Conservation (phyloP, 2,113 vertebrate species). For the Elgaria multicarinata region DNA sequence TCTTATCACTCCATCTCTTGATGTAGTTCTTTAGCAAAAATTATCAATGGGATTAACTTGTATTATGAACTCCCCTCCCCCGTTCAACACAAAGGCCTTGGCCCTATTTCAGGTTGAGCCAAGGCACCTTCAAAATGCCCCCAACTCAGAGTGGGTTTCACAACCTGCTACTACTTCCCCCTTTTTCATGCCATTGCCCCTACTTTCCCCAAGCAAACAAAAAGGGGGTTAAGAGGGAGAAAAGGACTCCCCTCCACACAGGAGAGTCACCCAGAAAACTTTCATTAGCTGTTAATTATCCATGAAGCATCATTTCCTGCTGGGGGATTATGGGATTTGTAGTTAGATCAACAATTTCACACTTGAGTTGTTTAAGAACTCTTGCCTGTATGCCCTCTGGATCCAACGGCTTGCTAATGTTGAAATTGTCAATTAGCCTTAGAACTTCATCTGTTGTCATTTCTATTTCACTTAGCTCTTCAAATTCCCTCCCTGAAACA, state of each 20-base stretch:
- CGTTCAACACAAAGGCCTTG: too few relatives aligned
- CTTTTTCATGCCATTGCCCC: not conserved
- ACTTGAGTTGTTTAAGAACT: slow-evolving; percentile 5
- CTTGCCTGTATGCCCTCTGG: not conserved
- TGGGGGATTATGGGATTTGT: slow-evolving; percentile 2
- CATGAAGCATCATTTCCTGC: not conserved
- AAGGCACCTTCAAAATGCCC: not conserved
- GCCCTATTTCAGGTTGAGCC: not conserved
- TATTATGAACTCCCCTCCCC: not conserved
- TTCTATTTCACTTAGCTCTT: not conserved
- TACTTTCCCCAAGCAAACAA: not conserved
- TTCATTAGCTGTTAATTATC: not conserved
- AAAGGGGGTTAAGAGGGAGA: not conserved
- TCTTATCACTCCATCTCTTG: too few relatives aligned
- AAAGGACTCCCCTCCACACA: not conserved
- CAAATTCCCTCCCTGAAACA: not conserved
- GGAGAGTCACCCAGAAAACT: not conserved
- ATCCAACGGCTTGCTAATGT: slow-evolving; percentile 4
- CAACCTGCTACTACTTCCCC: not conserved
- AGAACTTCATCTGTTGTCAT: not conserved
- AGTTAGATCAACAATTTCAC: slow-evolving; percentile 10
- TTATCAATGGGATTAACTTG: not conserved
- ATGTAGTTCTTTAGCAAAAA: too few relatives aligned
- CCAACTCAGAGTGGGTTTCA: not conserved
- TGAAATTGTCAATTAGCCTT: not conserved